Percentiles rank a stretch among this genome's conserved stretches.
Conservation (phyloP, 2,113 vertebrate species). For the Herpetotheres cachinnans region DNA sequence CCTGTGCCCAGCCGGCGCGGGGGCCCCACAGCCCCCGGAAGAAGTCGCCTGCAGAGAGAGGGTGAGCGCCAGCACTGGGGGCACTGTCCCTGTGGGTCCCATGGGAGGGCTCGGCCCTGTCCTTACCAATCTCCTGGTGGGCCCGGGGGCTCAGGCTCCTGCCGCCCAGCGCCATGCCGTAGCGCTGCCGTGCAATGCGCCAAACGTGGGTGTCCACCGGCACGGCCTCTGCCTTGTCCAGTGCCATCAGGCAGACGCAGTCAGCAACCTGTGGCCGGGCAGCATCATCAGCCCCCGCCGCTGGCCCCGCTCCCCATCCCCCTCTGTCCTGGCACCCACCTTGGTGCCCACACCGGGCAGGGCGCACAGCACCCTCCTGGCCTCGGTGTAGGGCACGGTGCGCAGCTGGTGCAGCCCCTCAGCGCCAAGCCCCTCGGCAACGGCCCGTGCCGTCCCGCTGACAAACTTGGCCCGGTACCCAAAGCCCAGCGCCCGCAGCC, state of each 20-base stretch:
- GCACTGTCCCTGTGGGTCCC: too few relatives aligned
- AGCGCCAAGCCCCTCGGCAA: slow-evolving; percentile 70
- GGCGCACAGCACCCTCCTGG: slow-evolving; percentile 79
- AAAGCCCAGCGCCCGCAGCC: slow-evolving; percentile 85
- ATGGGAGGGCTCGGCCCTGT: fast-evolving
- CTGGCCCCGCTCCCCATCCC: fast-evolving
- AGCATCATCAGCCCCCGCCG: fast-evolving
- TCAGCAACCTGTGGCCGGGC: slow-evolving; percentile 84
- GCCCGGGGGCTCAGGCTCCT: slow-evolving; percentile 82
- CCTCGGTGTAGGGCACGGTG: slow-evolving; percentile 75
- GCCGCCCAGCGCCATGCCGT: slow-evolving; percentile 66
- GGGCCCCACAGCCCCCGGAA: slow-evolving; percentile 91
- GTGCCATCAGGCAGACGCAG: slow-evolving; percentile 92
- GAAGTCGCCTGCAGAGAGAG: slow-evolving; percentile 81
- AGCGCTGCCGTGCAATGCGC: slow-evolving; percentile 90
- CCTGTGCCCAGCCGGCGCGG: slow-evolving; percentile 91
- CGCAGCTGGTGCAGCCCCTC: slow-evolving; percentile 84
- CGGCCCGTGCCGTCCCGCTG: slow-evolving; percentile 79
- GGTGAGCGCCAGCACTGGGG: neutral
- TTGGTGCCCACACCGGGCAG: slow-evolving; percentile 91
- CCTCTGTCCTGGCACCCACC: slow-evolving; percentile 49
- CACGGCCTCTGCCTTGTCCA: slow-evolving; percentile 90
- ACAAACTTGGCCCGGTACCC: slow-evolving; percentile 92
- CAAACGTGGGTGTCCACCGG: slow-evolving; percentile 92
- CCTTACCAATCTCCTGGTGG: slow-evolving; percentile 85